Base-by-base conservation (phyloP, 2,888 invertebrate genomes). In the Agrochola lychnidis region DNA sequence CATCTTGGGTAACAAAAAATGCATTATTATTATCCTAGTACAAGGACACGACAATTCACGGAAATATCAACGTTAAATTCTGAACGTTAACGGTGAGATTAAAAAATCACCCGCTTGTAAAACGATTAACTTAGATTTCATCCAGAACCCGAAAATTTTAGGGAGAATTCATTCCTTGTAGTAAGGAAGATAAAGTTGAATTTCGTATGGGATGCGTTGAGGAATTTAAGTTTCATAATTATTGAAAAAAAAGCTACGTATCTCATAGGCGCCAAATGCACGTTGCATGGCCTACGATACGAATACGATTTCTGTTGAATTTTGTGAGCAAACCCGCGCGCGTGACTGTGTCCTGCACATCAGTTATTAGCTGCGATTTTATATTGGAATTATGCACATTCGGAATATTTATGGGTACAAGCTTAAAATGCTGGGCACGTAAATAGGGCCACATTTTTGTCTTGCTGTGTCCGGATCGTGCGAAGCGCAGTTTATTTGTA, bases 231-330 rank as follows among this genome's bases (percentile, higher is more conserved):
- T 93, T 94, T 94, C 93, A 94, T 95, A 95, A 94, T 94, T 93
- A 90, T 93, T 91, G 89, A 92, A 93, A 95, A 95, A 94, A 92
- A 80, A 76, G 91, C 91, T 92, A 91, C 93, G 93, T 94, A 94
- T 95, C 95, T 94, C 89, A 90, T 93, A 94, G 95, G 96, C 96
- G 96, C 95, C 96, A 95, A 96, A 95, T 94, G 95, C 94, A 93
- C 91, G 94, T 90, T 94, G 94, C 94, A 94, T 90, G 93, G 90
- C 92, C 92, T 92, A 91, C 90, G 90, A 91, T 92, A 91, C 90
- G 90, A 92, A 84, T 74, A 84, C 89, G 90, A 91, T 88, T 90
- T 93, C 91, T 91, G 90, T 90, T 89, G 90, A 93, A 92, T 92
- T 93, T 92, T 89, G 90, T 92, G 88, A 89, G 87, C 87, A 82